Evolutionary conservation across 2,888 invertebrate genomes (phyloP).

Genomic region (Melitaea athalia): DNA sequence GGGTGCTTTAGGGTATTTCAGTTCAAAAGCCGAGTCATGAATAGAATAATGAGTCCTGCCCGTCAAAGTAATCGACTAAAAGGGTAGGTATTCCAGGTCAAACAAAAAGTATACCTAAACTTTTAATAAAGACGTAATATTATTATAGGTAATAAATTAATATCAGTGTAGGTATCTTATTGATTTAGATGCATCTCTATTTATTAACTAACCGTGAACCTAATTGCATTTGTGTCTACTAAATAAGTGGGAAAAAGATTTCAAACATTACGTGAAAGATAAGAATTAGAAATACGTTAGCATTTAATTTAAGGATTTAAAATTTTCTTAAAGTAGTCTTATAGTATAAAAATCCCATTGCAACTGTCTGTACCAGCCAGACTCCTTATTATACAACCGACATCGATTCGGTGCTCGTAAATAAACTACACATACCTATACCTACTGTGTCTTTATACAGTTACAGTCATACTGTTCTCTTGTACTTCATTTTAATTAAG

Average conservation of each 20-base stretch:
- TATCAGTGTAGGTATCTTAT: conserved; percentile 11
- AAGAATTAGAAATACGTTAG: conserved; percentile 17
- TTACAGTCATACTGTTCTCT: too few species aligned
- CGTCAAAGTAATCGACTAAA: neutral
- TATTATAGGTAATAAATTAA: too few species aligned
- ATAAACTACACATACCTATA: too few species aligned
- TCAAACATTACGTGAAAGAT: neutral
- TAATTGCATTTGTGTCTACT: neutral
- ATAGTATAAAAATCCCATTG: conserved; percentile 9
- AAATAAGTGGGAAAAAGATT: neutral
- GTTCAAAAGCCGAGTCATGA: neutral
- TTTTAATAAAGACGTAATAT: neutral
- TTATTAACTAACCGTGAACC: neutral
- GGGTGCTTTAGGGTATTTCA: neutral
- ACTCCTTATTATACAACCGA: conserved; percentile 15
- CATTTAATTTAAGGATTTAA: conserved; percentile 1
- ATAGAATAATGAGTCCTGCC: conserved; percentile 1
- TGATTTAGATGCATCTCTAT: conserved; percentile 2
- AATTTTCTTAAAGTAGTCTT: conserved; percentile 5
- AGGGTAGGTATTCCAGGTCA: neutral
- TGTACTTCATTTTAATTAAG: conserved; percentile 8
- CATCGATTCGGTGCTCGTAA: conserved; percentile 3
- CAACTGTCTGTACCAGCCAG: conserved; percentile 22
- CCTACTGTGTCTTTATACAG: neutral
- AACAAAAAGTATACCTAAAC: neutral